These are phyloP conservation scores for Apis dorsata DNA, from an alignment of 1,140 invertebrate species.

Conservation along the genomic window DNA sequence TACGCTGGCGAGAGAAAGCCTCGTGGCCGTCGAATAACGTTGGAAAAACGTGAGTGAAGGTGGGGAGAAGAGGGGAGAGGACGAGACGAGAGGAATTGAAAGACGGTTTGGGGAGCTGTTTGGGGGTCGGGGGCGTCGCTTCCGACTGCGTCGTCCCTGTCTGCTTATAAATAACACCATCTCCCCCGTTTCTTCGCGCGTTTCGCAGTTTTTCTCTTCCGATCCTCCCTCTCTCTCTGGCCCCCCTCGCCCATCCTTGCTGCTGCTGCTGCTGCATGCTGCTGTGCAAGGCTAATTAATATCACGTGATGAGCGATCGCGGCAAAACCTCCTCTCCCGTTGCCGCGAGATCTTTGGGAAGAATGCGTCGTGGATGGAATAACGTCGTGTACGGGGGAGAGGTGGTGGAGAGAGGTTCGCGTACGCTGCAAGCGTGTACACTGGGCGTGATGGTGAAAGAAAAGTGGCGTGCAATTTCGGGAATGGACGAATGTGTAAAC, in stretches of 20 bases:
- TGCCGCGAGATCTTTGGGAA: slow-evolving; percentile 17
- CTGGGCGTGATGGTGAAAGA: too few species aligned
- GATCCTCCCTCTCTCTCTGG: not conserved
- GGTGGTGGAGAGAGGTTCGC: too few species aligned
- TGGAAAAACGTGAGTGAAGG: not conserved
- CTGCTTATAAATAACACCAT: slow-evolving; percentile 79
- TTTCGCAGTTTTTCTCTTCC: slow-evolving; percentile 65
- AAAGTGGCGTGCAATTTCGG: too few species aligned
- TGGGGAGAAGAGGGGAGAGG: not conserved
- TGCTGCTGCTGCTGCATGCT: not conserved
- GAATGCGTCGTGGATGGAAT: not conserved
- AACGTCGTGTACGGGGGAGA: not conserved
- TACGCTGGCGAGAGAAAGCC: slow-evolving; percentile 30
- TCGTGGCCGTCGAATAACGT: slow-evolving; percentile 21
- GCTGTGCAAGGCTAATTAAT: slow-evolving; percentile 75
- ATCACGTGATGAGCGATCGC: slow-evolving; percentile 77
- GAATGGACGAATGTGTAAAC: too few species aligned
- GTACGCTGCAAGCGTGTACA: too few species aligned
- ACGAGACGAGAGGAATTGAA: not conserved
- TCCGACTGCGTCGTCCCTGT: slow-evolving; percentile 61
- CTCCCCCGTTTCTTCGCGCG: slow-evolving; percentile 70
- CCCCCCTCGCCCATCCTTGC: not conserved
- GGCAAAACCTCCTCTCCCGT: slow-evolving; percentile 64
- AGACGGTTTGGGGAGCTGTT: not conserved
- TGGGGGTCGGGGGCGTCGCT: slow-evolving; percentile 52